phyloP scores from a whole-genome alignment of 92 coral and sea anemone species.

The Metridium senile region DNA sequence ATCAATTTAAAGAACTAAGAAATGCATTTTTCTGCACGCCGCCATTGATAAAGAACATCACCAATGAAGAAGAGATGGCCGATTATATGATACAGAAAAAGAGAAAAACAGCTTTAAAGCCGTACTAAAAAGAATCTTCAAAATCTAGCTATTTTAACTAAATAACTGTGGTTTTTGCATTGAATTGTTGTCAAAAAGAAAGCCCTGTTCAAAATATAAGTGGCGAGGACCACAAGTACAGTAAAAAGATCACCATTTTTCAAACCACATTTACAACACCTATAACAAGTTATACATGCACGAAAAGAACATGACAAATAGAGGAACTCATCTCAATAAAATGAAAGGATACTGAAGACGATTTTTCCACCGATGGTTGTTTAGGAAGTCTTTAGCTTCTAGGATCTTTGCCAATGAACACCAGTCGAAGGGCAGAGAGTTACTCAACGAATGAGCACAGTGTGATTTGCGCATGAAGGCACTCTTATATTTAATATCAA shows the following conservation, averaged over 20 bases:
- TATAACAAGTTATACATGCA: too few species aligned
- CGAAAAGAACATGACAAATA: not conserved
- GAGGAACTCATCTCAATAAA: not conserved
- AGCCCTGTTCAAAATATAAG: not conserved
- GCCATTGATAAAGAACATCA: too few species aligned
- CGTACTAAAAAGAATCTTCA: not conserved
- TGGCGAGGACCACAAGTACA: not conserved
- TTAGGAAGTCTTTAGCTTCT: not conserved
- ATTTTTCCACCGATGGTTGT: too few species aligned
- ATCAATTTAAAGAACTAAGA: too few species aligned
- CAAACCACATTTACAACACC: too few species aligned
- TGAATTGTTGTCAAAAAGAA: not conserved
- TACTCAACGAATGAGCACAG: slow-evolving; percentile 12
- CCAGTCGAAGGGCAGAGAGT: not conserved
- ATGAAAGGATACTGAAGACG: not conserved
- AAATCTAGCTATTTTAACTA: not conserved
- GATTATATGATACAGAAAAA: too few species aligned
- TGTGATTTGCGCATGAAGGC: not conserved
- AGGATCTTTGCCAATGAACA: not conserved
- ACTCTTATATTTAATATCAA: slow-evolving; percentile 24
- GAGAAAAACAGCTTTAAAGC: not conserved
- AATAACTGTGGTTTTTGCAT: not conserved
- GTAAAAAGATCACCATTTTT: too few species aligned
- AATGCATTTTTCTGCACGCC: too few species aligned
- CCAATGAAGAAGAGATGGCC: too few species aligned